Evolutionary conservation across 2,113 vertebrate species (phyloP).

Genomic region (Aythya baeri): DNA sequence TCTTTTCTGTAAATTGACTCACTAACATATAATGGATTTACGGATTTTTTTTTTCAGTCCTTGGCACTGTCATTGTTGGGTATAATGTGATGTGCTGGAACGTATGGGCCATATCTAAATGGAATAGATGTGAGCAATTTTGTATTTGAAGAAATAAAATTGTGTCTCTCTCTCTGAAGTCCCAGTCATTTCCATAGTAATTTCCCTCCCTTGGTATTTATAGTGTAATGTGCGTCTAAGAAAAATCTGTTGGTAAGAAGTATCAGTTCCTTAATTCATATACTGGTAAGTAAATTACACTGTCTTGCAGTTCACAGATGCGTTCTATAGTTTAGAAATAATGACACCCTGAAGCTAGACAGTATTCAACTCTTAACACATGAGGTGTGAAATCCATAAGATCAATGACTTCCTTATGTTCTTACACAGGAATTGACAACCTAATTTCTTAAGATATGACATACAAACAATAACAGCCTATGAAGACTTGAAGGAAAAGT

Average conservation of each 20-base stretch:
- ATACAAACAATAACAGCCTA: background rate
- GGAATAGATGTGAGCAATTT: constrained; percentile 56
- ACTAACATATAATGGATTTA: constrained; percentile 39
- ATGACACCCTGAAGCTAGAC: background rate
- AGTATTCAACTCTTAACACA: background rate
- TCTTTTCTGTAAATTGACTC: constrained; percentile 46
- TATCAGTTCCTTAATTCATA: background rate
- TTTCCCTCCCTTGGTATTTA: background rate
- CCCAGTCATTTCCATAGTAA: background rate
- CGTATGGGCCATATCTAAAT: constrained; percentile 26
- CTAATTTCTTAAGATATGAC: background rate
- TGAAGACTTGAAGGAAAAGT: background rate
- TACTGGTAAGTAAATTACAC: background rate
- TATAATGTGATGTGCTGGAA: constrained; percentile 35
- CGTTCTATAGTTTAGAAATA: background rate
- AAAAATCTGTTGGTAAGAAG: background rate
- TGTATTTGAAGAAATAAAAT: constrained; percentile 66
- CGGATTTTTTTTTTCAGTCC: constrained; percentile 24
- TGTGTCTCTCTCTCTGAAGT: constrained; percentile 10
- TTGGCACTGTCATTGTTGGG: background rate
- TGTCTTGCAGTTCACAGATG: background rate
- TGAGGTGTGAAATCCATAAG: background rate
- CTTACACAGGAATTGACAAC: background rate
- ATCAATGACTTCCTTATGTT: background rate
- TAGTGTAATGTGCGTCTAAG: background rate